Percentiles rank a stretch among this genome's conserved stretches.
Conservation (phyloP, 1,140 invertebrate species). For the Delia radicum region DNA sequence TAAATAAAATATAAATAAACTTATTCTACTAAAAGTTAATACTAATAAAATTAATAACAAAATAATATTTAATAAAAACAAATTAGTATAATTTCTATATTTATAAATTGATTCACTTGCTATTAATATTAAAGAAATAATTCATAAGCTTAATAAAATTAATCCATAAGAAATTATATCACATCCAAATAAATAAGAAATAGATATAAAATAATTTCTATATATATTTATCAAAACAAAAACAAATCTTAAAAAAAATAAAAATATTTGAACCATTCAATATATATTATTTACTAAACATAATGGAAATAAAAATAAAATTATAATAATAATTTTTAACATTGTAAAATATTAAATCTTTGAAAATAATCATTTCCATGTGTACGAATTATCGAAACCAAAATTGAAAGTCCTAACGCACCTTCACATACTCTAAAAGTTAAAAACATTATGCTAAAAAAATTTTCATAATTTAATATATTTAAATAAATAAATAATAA, state of each 20-base stretch:
- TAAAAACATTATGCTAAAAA: no score
- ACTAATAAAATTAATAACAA: conserved; percentile 61
- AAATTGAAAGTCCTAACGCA: conserved; percentile 61
- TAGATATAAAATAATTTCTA: conserved; percentile 44
- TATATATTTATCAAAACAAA: conserved; percentile 55
- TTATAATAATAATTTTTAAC: conserved; percentile 57
- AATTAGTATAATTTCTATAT: conserved; percentile 55
- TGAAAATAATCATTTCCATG: no score
- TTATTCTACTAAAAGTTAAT: conserved; percentile 60
- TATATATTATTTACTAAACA: no score
- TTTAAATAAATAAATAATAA: conserved; percentile 58
- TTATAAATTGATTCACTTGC: conserved; percentile 58
- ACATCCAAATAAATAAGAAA: conserved; percentile 55
- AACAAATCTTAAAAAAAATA: conserved; percentile 54
- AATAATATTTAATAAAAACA: conserved; percentile 60
- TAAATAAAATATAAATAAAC: conserved; percentile 68
- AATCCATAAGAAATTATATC: conserved; percentile 60
- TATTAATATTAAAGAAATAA: conserved; percentile 60
- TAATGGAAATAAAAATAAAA: conserved; percentile 56
- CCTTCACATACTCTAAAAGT: conserved; percentile 63
- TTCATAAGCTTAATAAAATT: conserved; percentile 59
- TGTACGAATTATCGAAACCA: no score
- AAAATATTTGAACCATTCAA: conserved; percentile 52
- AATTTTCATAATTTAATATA: conserved; percentile 55
- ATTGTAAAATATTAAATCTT: no score